Percentiles rank a stretch among this genome's conserved stretches.
Conservation (phyloP, 2,888 invertebrate genomes). For the Rhimphoctona megacephalus region DNA sequence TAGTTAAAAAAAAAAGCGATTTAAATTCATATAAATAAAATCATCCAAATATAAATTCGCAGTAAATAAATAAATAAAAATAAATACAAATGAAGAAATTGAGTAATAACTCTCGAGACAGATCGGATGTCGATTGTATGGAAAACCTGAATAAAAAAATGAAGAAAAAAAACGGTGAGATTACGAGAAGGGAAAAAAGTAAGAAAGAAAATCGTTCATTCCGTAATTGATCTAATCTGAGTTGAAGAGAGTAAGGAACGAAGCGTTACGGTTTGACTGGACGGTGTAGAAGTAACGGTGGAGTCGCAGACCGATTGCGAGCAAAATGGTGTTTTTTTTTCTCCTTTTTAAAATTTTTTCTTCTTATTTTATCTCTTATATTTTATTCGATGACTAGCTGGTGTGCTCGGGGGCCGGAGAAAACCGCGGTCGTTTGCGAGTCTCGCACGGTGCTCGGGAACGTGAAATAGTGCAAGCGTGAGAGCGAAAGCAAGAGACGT, state of each 20-base stretch:
- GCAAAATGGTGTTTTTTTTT: constrained; percentile 46
- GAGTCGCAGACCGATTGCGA: constrained; percentile 67
- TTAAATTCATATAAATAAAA: not conserved
- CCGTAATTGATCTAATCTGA: constrained; percentile 60
- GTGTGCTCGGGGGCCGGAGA: constrained; percentile 27
- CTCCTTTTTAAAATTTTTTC: constrained; percentile 18
- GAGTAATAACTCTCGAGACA: not conserved
- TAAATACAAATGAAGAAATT: not conserved
- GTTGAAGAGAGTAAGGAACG: constrained; percentile 62
- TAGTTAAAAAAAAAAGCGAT: too few species aligned
- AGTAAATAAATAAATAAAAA: not conserved
- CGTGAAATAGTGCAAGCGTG: constrained; percentile 41
- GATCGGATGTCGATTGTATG: not conserved
- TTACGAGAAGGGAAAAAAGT: not conserved
- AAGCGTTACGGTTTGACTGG: constrained; percentile 61
- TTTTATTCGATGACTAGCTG: constrained; percentile 10
- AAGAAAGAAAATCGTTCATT: constrained; percentile 25
- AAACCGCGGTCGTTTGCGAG: constrained; percentile 35
- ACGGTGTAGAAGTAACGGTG: constrained; percentile 46
- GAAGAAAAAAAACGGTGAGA: not conserved
- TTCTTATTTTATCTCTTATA: constrained; percentile 26
- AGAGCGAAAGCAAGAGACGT: not conserved
- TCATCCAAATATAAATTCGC: not conserved
- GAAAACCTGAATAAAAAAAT: not conserved
- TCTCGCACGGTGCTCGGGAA: constrained; percentile 36